Conservation (phyloP, 1,140 invertebrate genomes). For the Oedothorax gibbosus region DNA sequence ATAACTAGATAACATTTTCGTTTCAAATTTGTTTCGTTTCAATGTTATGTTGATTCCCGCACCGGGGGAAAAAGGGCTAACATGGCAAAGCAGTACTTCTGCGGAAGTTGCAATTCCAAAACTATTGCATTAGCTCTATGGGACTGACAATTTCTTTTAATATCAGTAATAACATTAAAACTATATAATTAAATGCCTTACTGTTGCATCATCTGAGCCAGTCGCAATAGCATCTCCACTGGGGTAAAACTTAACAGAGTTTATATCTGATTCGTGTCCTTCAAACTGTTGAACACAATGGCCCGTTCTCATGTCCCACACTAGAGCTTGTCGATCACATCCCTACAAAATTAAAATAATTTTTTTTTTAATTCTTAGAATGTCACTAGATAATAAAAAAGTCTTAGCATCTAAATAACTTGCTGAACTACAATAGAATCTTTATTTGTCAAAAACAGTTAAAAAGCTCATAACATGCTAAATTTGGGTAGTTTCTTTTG, state of each 20-base stretch:
- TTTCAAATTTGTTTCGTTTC: no score
- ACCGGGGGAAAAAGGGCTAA: no score
- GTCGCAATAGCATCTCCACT: slow-evolving; percentile 98
- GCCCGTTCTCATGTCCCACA: slow-evolving; percentile 99
- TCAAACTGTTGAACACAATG: slow-evolving; percentile 99
- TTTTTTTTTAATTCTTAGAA: neutral
- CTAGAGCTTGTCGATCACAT: slow-evolving; percentile 96
- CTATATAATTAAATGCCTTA: slow-evolving; percentile 68
- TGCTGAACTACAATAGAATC: neutral
- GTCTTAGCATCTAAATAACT: neutral
- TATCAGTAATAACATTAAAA: neutral
- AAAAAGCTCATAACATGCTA: no score
- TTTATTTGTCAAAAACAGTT: no score
- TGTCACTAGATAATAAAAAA: neutral
- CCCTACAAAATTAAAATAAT: slow-evolving; percentile 73
- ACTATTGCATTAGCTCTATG: no score
- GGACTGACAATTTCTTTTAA: neutral
- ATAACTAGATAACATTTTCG: no score
- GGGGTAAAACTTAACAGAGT: slow-evolving; percentile 98
- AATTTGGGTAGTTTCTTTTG: no score
- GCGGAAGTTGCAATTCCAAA: no score
- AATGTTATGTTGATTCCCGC: no score
- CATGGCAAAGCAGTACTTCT: no score
- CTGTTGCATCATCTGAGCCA: slow-evolving; percentile 97
- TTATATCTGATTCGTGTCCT: slow-evolving; percentile 98